A percentile compares a stretch with the other conserved stretches of the same genome.
Evolutionary conservation across 1,140 invertebrate genomes (phyloP).

Genomic region (Apis laboriosa): DNA sequence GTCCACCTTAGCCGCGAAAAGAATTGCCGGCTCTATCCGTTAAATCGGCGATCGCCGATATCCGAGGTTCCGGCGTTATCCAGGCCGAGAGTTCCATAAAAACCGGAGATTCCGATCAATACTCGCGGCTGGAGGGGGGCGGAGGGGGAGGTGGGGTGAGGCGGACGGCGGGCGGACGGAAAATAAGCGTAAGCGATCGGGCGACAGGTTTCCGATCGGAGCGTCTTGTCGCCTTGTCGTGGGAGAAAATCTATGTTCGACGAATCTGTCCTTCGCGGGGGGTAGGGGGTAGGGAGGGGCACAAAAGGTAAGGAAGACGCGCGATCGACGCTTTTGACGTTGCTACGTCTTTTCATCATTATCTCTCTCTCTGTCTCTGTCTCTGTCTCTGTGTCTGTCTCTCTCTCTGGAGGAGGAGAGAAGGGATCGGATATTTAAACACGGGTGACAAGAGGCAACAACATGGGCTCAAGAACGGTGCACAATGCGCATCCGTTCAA

Average conservation of each 20-base stretch:
- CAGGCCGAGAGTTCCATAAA: slow-evolving; percentile 27
- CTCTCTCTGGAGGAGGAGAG: background rate
- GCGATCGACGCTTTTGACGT: background rate
- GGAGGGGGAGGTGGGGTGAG: background rate
- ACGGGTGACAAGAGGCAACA: slow-evolving; percentile 37
- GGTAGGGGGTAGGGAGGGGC: too few species aligned
- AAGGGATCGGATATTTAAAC: slow-evolving; percentile 46
- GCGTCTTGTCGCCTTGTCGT: slow-evolving; percentile 20
- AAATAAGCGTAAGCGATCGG: slow-evolving; percentile 23
- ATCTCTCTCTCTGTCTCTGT: background rate
- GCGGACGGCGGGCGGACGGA: slow-evolving; percentile 13
- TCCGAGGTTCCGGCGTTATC: background rate
- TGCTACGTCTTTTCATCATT: slow-evolving; percentile 38
- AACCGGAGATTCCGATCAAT: slow-evolving; percentile 29
- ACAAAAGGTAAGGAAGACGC: slow-evolving; percentile 7
- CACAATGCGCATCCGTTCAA: slow-evolving; percentile 62
- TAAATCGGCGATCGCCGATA: background rate
- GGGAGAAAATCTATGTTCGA: slow-evolving; percentile 9
- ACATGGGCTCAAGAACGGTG: slow-evolving; percentile 37
- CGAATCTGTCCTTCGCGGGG: slow-evolving; percentile 3
- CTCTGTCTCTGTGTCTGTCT: too few species aligned
- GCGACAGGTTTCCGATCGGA: slow-evolving; percentile 36
- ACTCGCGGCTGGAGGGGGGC: slow-evolving; percentile 12
- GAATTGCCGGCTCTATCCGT: slow-evolving; percentile 14
- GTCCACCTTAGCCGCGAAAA: too few species aligned